Conservation (phyloP, 2,113 vertebrate species). For the Anarhynchus alexandrinus region DNA sequence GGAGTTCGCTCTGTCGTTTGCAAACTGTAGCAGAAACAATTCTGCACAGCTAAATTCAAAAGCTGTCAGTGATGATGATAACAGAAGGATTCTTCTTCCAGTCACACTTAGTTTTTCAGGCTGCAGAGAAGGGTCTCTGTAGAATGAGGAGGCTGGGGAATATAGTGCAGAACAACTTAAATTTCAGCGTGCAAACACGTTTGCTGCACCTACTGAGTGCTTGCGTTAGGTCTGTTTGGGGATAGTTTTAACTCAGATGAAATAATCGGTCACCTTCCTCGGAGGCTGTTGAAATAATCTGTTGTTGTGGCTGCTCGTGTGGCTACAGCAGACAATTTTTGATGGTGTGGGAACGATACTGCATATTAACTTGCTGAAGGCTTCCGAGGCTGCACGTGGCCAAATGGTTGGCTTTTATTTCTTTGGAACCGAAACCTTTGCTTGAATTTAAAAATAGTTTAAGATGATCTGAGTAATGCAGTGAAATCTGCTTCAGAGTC, state of each 20-base stretch:
- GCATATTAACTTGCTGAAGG: background rate
- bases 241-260: background rate
- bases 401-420: background rate
- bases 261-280: background rate
- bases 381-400: background rate
- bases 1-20: too few relatives aligned
- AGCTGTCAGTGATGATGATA: too few relatives aligned
- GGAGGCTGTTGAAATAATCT: background rate
- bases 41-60: too few relatives aligned
- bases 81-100: too few relatives aligned
- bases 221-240: background rate
- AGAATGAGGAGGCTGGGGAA: background rate
- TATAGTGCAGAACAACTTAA: background rate
- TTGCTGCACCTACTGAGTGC: background rate
- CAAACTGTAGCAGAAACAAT: too few relatives aligned
- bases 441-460: background rate
- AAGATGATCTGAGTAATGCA: background rate
- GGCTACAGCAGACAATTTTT: background rate
- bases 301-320: background rate
- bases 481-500: background rate
- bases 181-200: rapidly evolving
- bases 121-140: background rate
- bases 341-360: background rate
- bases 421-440: background rate
- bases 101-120: background rate